phyloP scores from a whole-genome alignment of 2,888 invertebrate genomes.

The Augochlorella aurata region DNA sequence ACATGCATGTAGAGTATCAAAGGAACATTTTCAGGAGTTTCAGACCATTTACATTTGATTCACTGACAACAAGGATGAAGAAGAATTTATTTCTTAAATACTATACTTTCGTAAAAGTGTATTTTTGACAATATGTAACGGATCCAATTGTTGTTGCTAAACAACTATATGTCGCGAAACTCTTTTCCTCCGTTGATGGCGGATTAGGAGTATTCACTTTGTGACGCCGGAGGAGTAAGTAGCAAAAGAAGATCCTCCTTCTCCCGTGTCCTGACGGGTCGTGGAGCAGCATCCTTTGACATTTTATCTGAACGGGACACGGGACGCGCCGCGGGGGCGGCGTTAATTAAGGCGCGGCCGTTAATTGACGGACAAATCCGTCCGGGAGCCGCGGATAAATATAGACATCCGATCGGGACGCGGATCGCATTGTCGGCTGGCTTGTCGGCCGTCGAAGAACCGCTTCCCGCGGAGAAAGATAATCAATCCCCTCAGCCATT shows the following conservation, averaged over 20 bases:
- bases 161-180: too few species aligned
- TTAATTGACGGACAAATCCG: constrained; percentile 66
- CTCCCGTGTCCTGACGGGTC: not conserved
- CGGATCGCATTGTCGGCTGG: constrained; percentile 62
- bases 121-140: too few species aligned
- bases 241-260: not conserved
- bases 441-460: constrained; percentile 55
- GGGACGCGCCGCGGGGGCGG: constrained; percentile 36
- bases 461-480: constrained; percentile 57
- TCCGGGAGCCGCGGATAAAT: constrained; percentile 60
- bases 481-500: constrained; percentile 59
- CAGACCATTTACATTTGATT: too few species aligned
- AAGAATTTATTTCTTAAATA: too few species aligned
- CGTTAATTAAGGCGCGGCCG: constrained; percentile 67
- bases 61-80: too few species aligned
- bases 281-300: constrained; percentile 51
- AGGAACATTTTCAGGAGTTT: too few species aligned
- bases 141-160: not conserved
- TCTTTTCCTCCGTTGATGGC: not conserved
- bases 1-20: too few species aligned
- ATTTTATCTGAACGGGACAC: constrained; percentile 57
- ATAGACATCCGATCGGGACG: constrained; percentile 60
- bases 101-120: too few species aligned
- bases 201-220: constrained; percentile 13
- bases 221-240: not conserved